Evolutionary conservation across 2,113 vertebrate species (phyloP).

Genomic region (Poeciliopsis prolifica): DNA sequence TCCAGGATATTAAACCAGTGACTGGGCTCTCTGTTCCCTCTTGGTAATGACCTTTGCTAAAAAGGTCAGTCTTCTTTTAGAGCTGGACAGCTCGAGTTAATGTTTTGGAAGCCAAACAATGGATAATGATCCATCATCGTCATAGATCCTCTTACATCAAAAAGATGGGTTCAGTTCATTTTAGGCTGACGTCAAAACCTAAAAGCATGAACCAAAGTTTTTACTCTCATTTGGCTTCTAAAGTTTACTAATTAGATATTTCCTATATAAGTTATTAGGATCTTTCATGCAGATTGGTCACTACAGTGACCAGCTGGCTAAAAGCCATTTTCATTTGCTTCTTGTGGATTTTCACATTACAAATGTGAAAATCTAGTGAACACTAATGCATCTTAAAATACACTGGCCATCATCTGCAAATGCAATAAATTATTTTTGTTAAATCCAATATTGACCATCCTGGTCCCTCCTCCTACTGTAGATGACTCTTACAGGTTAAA

Average conservation of each 20-base stretch:
- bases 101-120: slow-evolving; percentile 18
- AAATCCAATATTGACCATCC: too few species aligned
- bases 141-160: not conserved
- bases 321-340: too few species aligned
- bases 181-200: slow-evolving; percentile 21
- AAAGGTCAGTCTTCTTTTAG: slow-evolving; percentile 56
- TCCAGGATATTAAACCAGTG: slow-evolving; percentile 76
- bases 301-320: too few species aligned
- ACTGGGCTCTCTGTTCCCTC: slow-evolving; percentile 72
- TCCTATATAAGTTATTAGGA: not conserved
- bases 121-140: slow-evolving; percentile 3
- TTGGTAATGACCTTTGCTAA: slow-evolving; percentile 61
- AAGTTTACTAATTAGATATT: not conserved
- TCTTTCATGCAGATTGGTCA: too few species aligned
- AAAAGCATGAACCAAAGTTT: not conserved
- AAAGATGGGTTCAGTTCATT: slow-evolving; percentile 4
- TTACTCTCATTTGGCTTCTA: not conserved
- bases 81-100: slow-evolving; percentile 43
- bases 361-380: too few species aligned
- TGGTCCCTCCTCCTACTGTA: too few species aligned
- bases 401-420: too few species aligned
- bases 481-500: too few species aligned
- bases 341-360: too few species aligned
- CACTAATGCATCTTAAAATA: too few species aligned
- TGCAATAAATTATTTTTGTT: too few species aligned